Base-by-base conservation (phyloP, 2,888 invertebrate species). In the Mylabris sibirica region DNA sequence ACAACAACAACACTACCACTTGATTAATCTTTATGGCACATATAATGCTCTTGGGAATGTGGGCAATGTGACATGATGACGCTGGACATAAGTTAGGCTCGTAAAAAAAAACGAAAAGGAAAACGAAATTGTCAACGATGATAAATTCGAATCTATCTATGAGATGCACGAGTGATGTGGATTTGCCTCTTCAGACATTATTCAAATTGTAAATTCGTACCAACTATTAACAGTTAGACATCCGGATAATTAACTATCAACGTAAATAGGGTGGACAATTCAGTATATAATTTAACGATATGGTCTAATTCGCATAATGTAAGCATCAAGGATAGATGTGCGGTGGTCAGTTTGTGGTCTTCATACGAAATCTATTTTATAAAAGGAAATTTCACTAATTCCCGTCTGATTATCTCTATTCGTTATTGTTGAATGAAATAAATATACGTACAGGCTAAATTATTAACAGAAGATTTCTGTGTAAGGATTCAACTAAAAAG, bases 281-380 rank as follows among this genome's bases (percentile, higher is more conserved):
- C 59, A 61, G 66, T 64, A 30, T 64, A 57, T 64, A 59, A 59
- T 60, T 63, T 63, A 65, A 65, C 62, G 70, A 67, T 69, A 64
- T 67, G 67, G 57, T 66, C 65, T 62, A 30, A 30, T 30, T 30
- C 30, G 30, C 8, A 30, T 30, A 30, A 30, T 30, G 30, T 30
- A 30, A 30, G 30, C 30, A 61, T 61, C 63, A 62, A 59, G 60
- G 44, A 65, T 64, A 72, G 70, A 72, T 68, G 64, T 68, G 64
- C 66, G 62, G 70, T 66, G 71, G 73, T 71, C 69, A 69, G 69
- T 60, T 62, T 59, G 70, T 44, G 72, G 72, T 64, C 49, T 62
- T 60, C 64, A 66, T 67, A 67, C 65, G 65, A 66, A 69, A 69
- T 70, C 65, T 44, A 67, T 69, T 67, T 69, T 63, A 61, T 49